Percentiles rank a stretch among this genome's conserved stretches.
phyloP scores from a whole-genome alignment of 2,113 vertebrate species.

The Cyprinus carpio region DNA sequence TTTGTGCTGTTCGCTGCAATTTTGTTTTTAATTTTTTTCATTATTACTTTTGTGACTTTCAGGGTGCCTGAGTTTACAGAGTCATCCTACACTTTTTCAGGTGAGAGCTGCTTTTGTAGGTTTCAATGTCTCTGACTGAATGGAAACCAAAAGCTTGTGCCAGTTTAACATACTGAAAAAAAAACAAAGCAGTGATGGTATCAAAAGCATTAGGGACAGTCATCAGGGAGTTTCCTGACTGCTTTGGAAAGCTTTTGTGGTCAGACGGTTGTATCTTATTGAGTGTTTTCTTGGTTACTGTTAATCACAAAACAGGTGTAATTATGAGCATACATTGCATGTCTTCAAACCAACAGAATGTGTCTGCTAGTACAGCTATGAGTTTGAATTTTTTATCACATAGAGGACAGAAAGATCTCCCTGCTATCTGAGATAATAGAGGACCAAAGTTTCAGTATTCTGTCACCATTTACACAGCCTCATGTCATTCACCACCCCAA shows the following conservation, averaged over 20 bases:
- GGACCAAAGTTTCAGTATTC: neutral
- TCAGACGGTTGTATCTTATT: neutral
- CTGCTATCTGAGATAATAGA: neutral
- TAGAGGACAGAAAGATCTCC: neutral
- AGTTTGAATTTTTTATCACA: neutral
- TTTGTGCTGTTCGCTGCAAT: neutral
- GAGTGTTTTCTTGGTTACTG: constrained; percentile 10
- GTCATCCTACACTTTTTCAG: constrained; percentile 61
- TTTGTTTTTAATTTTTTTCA: neutral
- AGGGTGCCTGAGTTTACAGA: constrained; percentile 61
- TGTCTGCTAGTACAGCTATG: neutral
- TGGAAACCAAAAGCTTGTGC: neutral
- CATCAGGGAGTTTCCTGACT: constrained; percentile 31
- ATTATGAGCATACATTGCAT: neutral
- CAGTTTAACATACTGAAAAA: neutral
- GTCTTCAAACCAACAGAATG: neutral
- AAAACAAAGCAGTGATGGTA: neutral
- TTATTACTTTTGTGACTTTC: neutral
- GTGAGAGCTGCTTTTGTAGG: constrained; percentile 41
- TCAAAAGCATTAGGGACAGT: neutral
- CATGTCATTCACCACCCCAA: neutral
- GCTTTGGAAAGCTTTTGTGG: constrained; percentile 1
- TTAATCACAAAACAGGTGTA: constrained; percentile 7
- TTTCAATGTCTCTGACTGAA: neutral
- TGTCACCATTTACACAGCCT: neutral